Evolutionary conservation across 2,113 vertebrate genomes (phyloP), one percentile per base, ranked within the genome.

Genomic region (Pogona vitticeps): DNA sequence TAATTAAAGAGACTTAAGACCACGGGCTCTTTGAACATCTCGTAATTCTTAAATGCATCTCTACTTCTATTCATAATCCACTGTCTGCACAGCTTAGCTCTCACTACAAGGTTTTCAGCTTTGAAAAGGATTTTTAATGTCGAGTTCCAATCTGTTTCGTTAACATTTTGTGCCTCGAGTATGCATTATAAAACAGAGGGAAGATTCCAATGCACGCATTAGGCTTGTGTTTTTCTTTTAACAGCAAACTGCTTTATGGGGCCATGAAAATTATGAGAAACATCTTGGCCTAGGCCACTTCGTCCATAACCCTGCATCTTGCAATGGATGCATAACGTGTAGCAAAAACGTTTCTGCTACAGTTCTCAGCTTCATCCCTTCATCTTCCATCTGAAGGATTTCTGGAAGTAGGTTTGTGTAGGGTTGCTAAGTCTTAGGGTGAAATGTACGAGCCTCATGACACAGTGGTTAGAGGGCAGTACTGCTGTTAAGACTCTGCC

Each of bases 1-100:
- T 89, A 89, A 93, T 88, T 92, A 92, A 82, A 91, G 79, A 91
- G 87, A 89, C 87, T 71, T 86, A 93, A 85, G 83, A 83, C 75
- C 86, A 72, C 85, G 38, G 88, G 77, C 40, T 75, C 86, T 89
- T 90, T 78, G 75, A 93, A 92, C 7, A 77, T 80, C 90, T 76
- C 1, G 0, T 84, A 89, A 90, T 88, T 91, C 89, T 82, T 90
- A 89, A 88, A 85, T 23, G 78, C 70, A 88, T 73, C 75, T 75
- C 40, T 40, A 28, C 87, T 91, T 92, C 80, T 38, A 71, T 36
- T 88, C 85, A 86, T 73, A 61, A 84, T 71, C 88, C 72, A 56
- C 75, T 90, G 88, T 84, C 83, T 80, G 75, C 31, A 85, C 13
- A 71, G 68, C 63, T 52, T 71, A 92, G 83, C 75, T 76, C 75